Conservation (phyloP, 2,113 vertebrate species). For the Athene noctua region DNA sequence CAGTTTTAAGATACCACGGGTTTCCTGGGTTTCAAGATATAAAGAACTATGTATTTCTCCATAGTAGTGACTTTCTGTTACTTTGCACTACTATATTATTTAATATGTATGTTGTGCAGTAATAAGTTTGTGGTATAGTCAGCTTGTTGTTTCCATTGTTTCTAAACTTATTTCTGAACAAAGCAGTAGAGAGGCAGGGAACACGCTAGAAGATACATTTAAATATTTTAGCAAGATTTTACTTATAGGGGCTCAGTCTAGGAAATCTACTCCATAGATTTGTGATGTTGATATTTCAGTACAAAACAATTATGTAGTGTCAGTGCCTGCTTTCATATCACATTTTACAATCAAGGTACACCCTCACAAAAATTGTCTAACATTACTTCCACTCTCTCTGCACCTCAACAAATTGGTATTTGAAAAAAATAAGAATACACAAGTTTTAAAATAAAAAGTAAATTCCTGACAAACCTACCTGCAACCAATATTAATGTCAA, state of each 20-base stretch:
- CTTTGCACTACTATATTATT: background rate
- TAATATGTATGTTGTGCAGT: background rate
- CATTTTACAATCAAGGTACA: background rate
- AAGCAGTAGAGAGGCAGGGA: background rate
- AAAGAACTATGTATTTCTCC: background rate
- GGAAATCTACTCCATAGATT: background rate
- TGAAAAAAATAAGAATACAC: background rate
- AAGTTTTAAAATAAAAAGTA: background rate
- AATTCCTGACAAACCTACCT: background rate
- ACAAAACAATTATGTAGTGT: background rate
- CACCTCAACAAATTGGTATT: background rate
- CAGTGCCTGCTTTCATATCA: background rate
- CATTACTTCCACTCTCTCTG: background rate
- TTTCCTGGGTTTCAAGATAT: background rate
- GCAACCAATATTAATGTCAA: background rate
- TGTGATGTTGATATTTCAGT: background rate
- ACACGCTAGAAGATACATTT: background rate
- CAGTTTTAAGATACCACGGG: background rate
- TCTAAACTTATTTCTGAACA: background rate
- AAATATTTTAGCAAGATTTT: background rate
- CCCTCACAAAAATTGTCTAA: background rate
- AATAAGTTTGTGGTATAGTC: background rate
- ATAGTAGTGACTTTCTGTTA: background rate
- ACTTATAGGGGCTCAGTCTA: background rate
- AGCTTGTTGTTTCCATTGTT: background rate